These are phyloP conservation scores for Cyphomyrmex costatus DNA, from an alignment of 1,140 invertebrate species.

Conservation along the genomic window DNA sequence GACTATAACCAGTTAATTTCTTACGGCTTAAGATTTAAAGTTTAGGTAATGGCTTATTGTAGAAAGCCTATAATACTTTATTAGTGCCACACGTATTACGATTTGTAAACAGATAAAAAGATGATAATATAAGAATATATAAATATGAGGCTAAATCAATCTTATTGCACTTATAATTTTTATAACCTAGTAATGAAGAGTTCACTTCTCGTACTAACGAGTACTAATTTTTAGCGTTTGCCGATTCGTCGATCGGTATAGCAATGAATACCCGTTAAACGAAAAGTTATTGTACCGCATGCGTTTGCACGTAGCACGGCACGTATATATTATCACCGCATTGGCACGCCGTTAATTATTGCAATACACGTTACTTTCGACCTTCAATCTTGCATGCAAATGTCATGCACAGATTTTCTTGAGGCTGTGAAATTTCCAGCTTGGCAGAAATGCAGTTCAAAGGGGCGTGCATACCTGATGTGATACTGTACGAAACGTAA, in stretches of 20 bases:
- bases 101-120: neutral
- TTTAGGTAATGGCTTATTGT: too few relatives aligned
- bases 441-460: conserved; percentile 12
- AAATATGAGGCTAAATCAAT: neutral
- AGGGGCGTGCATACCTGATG: conserved; percentile 31
- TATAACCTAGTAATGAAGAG: neutral
- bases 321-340: conserved; percentile 26
- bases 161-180: neutral
- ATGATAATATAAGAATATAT: neutral
- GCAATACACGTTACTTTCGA: conserved; percentile 41
- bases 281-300: neutral
- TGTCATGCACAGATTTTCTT: conserved; percentile 11
- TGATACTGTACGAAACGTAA: conserved; percentile 4
- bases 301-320: conserved; percentile 2
- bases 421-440: neutral
- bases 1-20: too few relatives aligned
- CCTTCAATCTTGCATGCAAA: conserved; percentile 47
- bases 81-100: neutral
- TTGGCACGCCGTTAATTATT: conserved; percentile 63
- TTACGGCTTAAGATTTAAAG: too few relatives aligned
- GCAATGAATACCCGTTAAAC: conserved; percentile 5
- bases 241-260: conserved; percentile 7
- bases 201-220: conserved; percentile 4
- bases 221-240: conserved; percentile 14
- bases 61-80: neutral